Base-by-base conservation (phyloP, 2,113 vertebrate species). In the Etheostoma spectabile region DNA sequence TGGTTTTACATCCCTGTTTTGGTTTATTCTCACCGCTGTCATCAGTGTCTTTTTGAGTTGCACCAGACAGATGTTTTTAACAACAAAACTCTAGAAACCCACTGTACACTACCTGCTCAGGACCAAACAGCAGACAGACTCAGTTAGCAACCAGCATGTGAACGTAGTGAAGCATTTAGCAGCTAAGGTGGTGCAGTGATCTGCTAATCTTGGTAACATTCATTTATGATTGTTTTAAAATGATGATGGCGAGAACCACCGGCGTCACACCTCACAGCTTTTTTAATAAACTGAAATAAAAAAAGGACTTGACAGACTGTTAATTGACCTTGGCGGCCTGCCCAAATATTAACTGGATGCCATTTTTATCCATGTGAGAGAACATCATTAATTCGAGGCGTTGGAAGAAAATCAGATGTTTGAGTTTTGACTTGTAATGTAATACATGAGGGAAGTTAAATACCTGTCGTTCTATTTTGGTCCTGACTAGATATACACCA, bases 171-270 rank as follows among this genome's bases (percentile, higher is more conserved):
- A 33, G 27, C 10, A 21, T 67, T 51, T 33, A 33, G 24, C 63
- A 49, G 8, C 63, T 49, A 13, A 51, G 30, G 24, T n/a, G 19
- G 2, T 24, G 22, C 33, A 24, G 24, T 68, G 55, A 63, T 59
- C 22, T 75, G 70, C 2, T 30, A 30, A 30, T 30, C 30, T 69
- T 48, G 30, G 6, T 3, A 55, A 14, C 46, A 18, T 77, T 30
- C 15, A 48, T 4, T 74, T 67, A 57, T 55, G 21, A 88, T 77
- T 21, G 67, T 51, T 77, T 79, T 68, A 64, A 57, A 79, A 66
- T 60, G 38, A 63, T 42, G 38, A 59, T 56, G 70, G 65, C 35
- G 22, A 22, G 60, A 79, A 48, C 11, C 24, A 5, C 14, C 12
- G 16, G 52, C 8, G 15, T 48, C 46, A 59, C 76, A 35, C 63